phyloP scores from a whole-genome alignment of 2,888 invertebrate genomes.

The Acanthoscelides obtectus region DNA sequence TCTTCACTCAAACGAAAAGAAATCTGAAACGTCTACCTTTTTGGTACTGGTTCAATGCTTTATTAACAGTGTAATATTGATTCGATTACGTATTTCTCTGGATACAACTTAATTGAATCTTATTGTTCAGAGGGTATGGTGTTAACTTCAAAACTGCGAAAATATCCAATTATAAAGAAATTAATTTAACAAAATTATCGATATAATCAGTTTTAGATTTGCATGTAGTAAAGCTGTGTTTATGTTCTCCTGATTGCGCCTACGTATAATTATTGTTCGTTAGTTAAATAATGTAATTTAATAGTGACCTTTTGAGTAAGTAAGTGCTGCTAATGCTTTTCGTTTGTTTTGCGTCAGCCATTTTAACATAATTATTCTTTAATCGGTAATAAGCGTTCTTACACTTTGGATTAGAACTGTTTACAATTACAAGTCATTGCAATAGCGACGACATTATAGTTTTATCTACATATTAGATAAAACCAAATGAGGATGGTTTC shows the following conservation, averaged over 20 bases:
- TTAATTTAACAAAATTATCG: not conserved
- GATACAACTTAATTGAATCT: not conserved
- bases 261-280: not conserved
- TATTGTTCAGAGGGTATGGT: not conserved
- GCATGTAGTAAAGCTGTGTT: constrained; percentile 4
- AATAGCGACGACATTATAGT: not conserved
- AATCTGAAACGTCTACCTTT: too few species aligned
- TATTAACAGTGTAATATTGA: not conserved
- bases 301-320: not conserved
- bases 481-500: too few species aligned
- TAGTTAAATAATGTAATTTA: not conserved
- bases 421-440: not conserved
- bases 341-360: not conserved
- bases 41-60: too few species aligned
- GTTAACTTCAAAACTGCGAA: not conserved
- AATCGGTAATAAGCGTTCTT: not conserved
- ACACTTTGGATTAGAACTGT: not conserved
- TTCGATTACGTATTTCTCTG: not conserved
- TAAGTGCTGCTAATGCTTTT: not conserved
- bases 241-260: constrained; percentile 1
- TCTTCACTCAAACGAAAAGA: too few species aligned
- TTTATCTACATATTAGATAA: too few species aligned
- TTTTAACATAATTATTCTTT: not conserved
- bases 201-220: constrained; percentile 6
- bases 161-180: not conserved